Conservation (phyloP, 2,113 vertebrate species). For the Varanus salvator region DNA sequence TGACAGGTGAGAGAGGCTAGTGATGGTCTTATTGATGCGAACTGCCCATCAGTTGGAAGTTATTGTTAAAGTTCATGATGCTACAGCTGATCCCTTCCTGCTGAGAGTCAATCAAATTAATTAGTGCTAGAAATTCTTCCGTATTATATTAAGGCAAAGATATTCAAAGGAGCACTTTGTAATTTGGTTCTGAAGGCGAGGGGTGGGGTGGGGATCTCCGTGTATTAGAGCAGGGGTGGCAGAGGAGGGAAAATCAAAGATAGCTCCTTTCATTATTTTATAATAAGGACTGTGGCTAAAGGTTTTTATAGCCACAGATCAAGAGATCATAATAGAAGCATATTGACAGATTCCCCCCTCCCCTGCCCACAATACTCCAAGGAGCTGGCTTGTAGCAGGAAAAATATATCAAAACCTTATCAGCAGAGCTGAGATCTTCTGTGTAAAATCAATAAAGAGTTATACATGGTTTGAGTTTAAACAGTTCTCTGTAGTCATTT, state of each 20-base stretch:
- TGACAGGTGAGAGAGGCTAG: slow-evolving; percentile 92
- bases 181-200: slow-evolving; percentile 80
- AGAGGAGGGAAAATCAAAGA: slow-evolving; percentile 70
- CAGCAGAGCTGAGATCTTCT: slow-evolving; percentile 97
- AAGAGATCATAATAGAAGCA: slow-evolving; percentile 99
- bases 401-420: slow-evolving; percentile 99
- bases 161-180: slow-evolving; percentile 70
- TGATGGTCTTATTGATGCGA: slow-evolving; percentile 90
- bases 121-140: slow-evolving; percentile 86
- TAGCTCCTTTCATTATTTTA: slow-evolving; percentile 91
- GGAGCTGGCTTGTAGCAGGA: slow-evolving; percentile 91
- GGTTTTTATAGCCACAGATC: slow-evolving; percentile 99
- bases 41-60: slow-evolving; percentile 90
- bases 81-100: slow-evolving; percentile 87
- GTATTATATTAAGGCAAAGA: slow-evolving; percentile 80
- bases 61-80: slow-evolving; percentile 87
- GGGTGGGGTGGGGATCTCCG: slow-evolving; percentile 62
- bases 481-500: slow-evolving; percentile 99
- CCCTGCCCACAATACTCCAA: slow-evolving; percentile 86
- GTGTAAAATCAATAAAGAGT: slow-evolving; percentile 99
- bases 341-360: slow-evolving; percentile 92
- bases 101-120: slow-evolving; percentile 95
- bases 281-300: slow-evolving; percentile 92
- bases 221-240: slow-evolving; percentile 68
- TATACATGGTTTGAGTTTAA: slow-evolving; percentile 99